Evolutionary conservation across 2,888 invertebrate species (phyloP).

Genomic region (Amorpha juglandis): DNA sequence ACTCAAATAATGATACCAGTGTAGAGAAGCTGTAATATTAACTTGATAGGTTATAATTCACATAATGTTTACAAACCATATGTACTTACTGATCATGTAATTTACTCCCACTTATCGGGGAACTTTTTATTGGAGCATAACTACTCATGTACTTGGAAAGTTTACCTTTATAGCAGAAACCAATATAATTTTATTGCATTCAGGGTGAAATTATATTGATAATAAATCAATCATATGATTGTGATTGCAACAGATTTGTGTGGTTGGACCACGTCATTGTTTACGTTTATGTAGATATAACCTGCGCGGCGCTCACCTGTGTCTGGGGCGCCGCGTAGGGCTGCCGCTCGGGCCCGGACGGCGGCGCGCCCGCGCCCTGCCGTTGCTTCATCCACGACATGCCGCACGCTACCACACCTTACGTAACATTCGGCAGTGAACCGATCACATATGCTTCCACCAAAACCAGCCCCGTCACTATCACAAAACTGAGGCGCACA

Average conservation of each 20-base stretch:
- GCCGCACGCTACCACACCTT: slow-evolving; percentile 63
- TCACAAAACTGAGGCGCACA: slow-evolving; percentile 61
- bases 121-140: neutral
- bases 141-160: too few species aligned
- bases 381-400: slow-evolving; percentile 82
- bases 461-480: slow-evolving; percentile 70
- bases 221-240: slow-evolving; percentile 53
- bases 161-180: too few species aligned
- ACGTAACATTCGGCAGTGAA: slow-evolving; percentile 76
- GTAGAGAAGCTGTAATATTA: too few species aligned
- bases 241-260: slow-evolving; percentile 2
- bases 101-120: neutral
- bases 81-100: neutral
- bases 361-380: slow-evolving; percentile 56
- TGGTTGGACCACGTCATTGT: slow-evolving; percentile 71
- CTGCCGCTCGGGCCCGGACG: slow-evolving; percentile 60
- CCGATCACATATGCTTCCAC: slow-evolving; percentile 70
- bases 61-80: slow-evolving; percentile 10
- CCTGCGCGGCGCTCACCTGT: slow-evolving; percentile 66
- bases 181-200: neutral
- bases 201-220: neutral
- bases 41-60: too few species aligned
- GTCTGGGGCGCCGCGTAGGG: slow-evolving; percentile 66
- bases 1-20: neutral
- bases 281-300: slow-evolving; percentile 66